These are phyloP conservation scores for Neogale vison DNA, from an alignment of 2,113 vertebrate species.

Conservation along the genomic window DNA sequence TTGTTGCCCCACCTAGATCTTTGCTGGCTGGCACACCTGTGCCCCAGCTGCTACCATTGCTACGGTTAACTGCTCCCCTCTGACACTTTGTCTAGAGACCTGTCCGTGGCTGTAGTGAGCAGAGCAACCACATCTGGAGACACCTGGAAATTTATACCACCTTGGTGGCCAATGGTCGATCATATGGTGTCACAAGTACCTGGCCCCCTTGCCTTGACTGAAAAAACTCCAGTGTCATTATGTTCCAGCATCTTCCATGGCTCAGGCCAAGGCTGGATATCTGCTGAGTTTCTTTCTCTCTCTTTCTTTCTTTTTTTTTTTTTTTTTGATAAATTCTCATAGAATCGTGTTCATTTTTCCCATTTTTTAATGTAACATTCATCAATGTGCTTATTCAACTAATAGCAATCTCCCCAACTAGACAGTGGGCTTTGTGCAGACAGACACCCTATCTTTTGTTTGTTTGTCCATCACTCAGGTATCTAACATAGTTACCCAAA, in stretches of 20 bases:
- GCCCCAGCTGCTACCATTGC: not conserved
- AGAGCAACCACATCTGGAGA: not conserved
- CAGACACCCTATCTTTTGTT: not conserved
- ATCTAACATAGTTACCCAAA: not conserved
- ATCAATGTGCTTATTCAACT: not conserved
- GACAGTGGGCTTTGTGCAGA: not conserved
- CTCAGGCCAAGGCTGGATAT: not conserved
- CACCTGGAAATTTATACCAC: not conserved
- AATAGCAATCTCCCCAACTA: not conserved
- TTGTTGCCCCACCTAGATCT: not conserved
- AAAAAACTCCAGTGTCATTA: not conserved
- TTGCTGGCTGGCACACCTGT: not conserved
- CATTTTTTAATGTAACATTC: not conserved
- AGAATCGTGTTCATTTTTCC: not conserved
- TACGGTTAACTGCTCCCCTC: not conserved
- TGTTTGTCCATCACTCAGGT: not conserved
- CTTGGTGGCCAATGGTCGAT: not conserved
- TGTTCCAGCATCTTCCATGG: not conserved
- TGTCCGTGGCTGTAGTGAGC: not conserved
- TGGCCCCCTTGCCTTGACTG: not conserved
- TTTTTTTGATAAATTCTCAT: not conserved
- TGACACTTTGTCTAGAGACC: not conserved
- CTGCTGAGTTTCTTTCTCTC: not conserved
- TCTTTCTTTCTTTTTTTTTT: not conserved
- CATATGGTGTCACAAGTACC: not conserved